A percentile compares a stretch with the other conserved stretches of the same genome.
Conservation (phyloP, 2,888 invertebrate species). For the Dynastes tityus region DNA sequence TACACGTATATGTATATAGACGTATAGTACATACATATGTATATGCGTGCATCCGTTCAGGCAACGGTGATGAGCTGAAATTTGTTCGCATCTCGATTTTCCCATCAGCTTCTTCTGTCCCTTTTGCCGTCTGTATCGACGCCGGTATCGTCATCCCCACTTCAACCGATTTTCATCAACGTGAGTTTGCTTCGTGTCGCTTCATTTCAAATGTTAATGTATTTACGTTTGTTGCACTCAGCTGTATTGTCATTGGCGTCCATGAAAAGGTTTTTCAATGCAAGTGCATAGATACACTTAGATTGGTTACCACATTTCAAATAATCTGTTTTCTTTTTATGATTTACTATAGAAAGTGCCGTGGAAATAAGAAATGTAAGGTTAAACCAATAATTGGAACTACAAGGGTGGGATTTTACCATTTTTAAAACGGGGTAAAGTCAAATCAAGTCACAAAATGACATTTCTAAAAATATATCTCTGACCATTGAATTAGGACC, state of each 20-base stretch:
- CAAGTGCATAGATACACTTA: too few relatives aligned
- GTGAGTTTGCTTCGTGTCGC: conserved; percentile 36
- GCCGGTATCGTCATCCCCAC: not conserved
- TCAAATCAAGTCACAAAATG: too few relatives aligned
- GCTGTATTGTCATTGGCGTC: not conserved
- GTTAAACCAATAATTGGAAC: too few relatives aligned
- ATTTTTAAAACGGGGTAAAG: too few relatives aligned
- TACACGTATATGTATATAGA: not conserved
- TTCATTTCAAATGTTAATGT: conserved; percentile 59
- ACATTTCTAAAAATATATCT: too few relatives aligned
- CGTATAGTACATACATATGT: not conserved
- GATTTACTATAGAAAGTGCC: too few relatives aligned
- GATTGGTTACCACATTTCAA: too few relatives aligned
- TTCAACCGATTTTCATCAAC: not conserved
- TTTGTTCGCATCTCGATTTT: conserved; percentile 18
- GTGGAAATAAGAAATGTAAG: too few relatives aligned
- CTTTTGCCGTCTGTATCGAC: not conserved
- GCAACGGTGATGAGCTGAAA: conserved; percentile 3
- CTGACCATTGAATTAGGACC: too few relatives aligned
- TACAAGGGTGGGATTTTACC: too few relatives aligned
- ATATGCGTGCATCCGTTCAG: conserved; percentile 1
- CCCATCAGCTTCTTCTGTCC: conserved; percentile 26
- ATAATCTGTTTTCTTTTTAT: too few relatives aligned
- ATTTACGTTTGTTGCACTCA: conserved; percentile 29
- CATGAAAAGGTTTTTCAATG: too few relatives aligned